Conservation (phyloP, 2,797 vertebrate species). For the Thripadectes ignobilis region DNA sequence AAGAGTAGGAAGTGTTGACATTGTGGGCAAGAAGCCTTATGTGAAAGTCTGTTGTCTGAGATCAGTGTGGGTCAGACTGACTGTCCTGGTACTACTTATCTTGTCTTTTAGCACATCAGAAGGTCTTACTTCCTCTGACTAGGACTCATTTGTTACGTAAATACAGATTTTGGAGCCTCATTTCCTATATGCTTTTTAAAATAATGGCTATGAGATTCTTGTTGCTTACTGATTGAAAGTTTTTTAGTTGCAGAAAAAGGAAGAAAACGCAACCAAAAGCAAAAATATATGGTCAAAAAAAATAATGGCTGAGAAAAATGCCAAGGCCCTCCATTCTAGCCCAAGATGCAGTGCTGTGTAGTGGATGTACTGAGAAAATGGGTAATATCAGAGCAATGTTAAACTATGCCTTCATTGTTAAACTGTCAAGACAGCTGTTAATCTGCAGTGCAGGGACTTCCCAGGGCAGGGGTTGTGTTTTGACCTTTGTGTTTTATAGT, state of each 20-base stretch:
- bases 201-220: neutral
- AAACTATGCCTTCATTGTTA: neutral
- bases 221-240: neutral
- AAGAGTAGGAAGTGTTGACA: neutral
- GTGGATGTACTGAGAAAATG: neutral
- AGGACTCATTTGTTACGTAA: neutral
- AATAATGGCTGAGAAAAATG: neutral
- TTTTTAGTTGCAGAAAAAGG: neutral
- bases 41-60: neutral
- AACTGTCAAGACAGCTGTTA: neutral
- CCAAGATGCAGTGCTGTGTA: neutral
- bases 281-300: neutral
- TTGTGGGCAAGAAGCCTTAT: neutral
- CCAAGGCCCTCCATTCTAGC: neutral
- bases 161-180: neutral
- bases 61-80: neutral
- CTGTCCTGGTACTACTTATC: neutral
- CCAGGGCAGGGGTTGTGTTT: accelerated
- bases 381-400: neutral
- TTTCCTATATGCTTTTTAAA: neutral
- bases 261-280: neutral
- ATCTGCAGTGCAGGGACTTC: neutral
- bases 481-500: neutral
- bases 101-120: neutral
- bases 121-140: neutral